These are phyloP conservation scores for Phoxinus dragarum DNA, from an alignment of 2,797 vertebrate species.

Conservation along the genomic window DNA sequence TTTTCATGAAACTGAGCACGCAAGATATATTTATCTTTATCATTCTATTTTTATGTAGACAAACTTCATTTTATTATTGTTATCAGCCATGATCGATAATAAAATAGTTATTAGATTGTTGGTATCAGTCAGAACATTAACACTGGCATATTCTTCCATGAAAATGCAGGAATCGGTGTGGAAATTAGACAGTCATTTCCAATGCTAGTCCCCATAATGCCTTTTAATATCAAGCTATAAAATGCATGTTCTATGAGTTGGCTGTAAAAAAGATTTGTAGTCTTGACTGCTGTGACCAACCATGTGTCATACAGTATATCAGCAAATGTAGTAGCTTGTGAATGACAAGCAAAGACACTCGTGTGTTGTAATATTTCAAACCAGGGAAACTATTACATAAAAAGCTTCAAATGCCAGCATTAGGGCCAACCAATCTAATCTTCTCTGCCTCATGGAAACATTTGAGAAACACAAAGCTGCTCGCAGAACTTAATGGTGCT, in stretches of 20 bases:
- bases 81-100: not conserved
- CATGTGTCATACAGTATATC: constrained; percentile 42
- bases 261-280: constrained; percentile 43
- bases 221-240: constrained; percentile 3
- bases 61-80: not conserved
- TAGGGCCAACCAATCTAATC: constrained; percentile 16
- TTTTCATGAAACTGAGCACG: not conserved
- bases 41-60: not conserved
- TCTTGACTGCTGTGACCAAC: constrained; percentile 42
- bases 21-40: not conserved
- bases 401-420: constrained; percentile 24
- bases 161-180: not conserved
- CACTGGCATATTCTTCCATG: not conserved
- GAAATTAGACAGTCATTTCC: not conserved
- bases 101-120: not conserved
- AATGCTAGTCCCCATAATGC: not conserved
- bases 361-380: constrained; percentile 33
- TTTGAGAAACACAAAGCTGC: constrained; percentile 22
- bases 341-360: constrained; percentile 5
- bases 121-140: not conserved
- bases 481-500: constrained; percentile 29
- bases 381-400: not conserved
- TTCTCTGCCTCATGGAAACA: constrained; percentile 28
- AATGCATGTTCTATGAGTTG: constrained; percentile 24
- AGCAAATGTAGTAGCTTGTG: not conserved